phyloP scores from a whole-genome alignment of 2,888 invertebrate genomes.

The Troides oblongomaculatus region DNA sequence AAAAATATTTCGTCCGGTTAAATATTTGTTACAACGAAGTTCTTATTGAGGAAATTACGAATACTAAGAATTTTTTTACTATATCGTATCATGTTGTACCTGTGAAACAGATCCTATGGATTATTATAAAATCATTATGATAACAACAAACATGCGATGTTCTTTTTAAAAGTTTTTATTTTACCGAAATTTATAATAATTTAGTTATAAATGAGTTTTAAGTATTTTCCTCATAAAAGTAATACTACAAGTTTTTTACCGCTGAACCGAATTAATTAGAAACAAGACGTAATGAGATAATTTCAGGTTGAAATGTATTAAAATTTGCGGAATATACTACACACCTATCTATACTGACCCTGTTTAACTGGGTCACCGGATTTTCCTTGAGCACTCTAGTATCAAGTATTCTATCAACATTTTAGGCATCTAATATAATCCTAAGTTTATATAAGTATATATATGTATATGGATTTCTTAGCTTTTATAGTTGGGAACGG shows the following conservation, averaged over 20 bases:
- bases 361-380: constrained; percentile 1
- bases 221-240: not conserved
- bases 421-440: not conserved
- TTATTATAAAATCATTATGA: not conserved
- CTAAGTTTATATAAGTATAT: not conserved
- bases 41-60: not conserved
- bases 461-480: not conserved
- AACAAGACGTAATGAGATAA: not conserved
- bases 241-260: no score
- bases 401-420: not conserved
- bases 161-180: not conserved
- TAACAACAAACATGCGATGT: not conserved
- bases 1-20: not conserved
- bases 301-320: not conserved
- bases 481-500: not conserved
- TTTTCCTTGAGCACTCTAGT: constrained; percentile 10
- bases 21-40: not conserved
- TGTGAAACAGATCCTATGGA: not conserved
- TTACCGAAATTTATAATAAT: not conserved
- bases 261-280: no score
- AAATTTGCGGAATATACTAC: not conserved
- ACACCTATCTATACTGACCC: not conserved
- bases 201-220: not conserved
- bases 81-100: not conserved
- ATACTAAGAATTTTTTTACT: not conserved